These are phyloP conservation scores for Tetrapedia diversipes DNA, from an alignment of 2,888 invertebrate genomes.

Conservation along the genomic window DNA sequence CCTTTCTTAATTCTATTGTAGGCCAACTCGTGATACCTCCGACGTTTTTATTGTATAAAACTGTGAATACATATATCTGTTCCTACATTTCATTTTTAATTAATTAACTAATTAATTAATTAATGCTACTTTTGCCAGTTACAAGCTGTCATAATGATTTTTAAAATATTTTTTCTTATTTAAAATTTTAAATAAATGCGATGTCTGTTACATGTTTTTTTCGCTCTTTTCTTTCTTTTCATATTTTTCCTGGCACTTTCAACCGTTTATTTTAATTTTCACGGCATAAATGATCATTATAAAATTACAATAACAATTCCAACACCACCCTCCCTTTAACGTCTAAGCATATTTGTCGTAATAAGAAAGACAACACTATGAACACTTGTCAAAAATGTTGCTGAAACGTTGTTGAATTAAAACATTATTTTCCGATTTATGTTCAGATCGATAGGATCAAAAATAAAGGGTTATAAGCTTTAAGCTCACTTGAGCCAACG, in stretches of 20 bases:
- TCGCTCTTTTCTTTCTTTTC: slow-evolving; percentile 15
- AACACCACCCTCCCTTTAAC: background rate
- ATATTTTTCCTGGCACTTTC: background rate
- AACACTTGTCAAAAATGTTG: background rate
- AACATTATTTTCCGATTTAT: background rate
- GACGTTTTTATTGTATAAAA: slow-evolving; percentile 51
- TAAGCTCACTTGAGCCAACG: background rate
- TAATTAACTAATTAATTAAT: slow-evolving; percentile 36
- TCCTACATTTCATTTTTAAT: slow-evolving; percentile 43
- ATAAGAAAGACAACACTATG: background rate
- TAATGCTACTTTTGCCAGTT: slow-evolving; percentile 42
- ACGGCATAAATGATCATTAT: background rate
- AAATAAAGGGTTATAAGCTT: slow-evolving; percentile 27
- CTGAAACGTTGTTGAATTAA: too few relatives aligned
- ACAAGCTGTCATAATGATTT: slow-evolving; percentile 41
- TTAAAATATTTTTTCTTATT: slow-evolving; percentile 50
- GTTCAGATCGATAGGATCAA: background rate
- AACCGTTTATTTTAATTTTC: background rate
- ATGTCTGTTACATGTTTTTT: slow-evolving; percentile 45
- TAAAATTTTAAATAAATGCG: slow-evolving; percentile 58
- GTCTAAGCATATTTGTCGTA: background rate
- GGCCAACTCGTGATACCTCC: slow-evolving; percentile 44
- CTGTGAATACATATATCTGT: slow-evolving; percentile 55
- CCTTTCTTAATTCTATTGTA: slow-evolving; percentile 20
- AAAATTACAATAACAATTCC: background rate